Percentiles rank a stretch among this genome's conserved stretches.
These are phyloP conservation scores for Ia io DNA, from an alignment of 2,113 vertebrate species.

Conservation along the genomic window DNA sequence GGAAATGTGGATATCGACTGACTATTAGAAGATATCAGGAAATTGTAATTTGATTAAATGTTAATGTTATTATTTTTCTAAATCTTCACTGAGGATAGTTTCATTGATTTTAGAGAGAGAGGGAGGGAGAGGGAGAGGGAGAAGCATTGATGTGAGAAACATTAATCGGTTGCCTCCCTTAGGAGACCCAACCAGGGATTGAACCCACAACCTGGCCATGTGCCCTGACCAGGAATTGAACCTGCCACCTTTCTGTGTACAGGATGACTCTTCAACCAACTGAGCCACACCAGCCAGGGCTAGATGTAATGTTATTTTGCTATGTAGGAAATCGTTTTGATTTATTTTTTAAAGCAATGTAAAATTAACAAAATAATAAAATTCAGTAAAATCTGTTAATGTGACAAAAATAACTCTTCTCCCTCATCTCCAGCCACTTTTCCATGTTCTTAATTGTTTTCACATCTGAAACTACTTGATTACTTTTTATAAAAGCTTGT, in stretches of 20 bases:
- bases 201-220: background rate
- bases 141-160: too few relatives aligned
- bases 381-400: background rate
- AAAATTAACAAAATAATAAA: background rate
- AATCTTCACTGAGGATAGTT: background rate
- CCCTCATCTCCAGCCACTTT: background rate
- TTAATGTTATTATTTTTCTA: background rate
- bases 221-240: background rate
- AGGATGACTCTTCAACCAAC: background rate
- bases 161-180: background rate
- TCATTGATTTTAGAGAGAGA: background rate
- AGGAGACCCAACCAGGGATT: background rate
- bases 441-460: background rate
- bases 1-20: background rate
- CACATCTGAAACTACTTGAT: background rate
- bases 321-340: background rate
- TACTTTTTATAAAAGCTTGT: background rate
- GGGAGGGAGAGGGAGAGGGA: background rate
- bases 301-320: background rate
- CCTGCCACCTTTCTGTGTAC: background rate
- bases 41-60: background rate
- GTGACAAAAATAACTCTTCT: background rate
- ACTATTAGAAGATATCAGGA: background rate
- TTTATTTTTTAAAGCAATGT: background rate
- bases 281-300: background rate